Conservation (phyloP, 2,888 invertebrate species). For the Listrodromus nycthemerus region DNA sequence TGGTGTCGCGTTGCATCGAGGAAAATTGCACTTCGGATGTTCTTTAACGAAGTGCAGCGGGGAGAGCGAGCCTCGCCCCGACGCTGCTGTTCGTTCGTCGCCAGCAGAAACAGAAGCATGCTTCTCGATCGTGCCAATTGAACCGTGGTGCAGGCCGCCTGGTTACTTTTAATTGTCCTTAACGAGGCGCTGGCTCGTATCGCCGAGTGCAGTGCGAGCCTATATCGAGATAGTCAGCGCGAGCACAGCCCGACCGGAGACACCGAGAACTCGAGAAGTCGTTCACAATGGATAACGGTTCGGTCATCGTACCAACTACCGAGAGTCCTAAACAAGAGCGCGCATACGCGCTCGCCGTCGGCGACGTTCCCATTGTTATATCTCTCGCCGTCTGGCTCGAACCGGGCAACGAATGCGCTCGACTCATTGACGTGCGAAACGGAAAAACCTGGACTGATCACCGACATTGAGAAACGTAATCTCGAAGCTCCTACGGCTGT, state of each 20-base stretch:
- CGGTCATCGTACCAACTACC: constrained; percentile 54
- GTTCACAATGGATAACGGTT: constrained; percentile 76
- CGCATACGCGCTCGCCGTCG: constrained; percentile 9
- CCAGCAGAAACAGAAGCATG: not conserved
- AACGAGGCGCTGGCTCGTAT: constrained; percentile 69
- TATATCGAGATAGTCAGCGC: constrained; percentile 25
- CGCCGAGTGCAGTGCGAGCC: constrained; percentile 32
- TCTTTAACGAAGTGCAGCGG: not conserved
- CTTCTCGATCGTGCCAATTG: constrained; percentile 73
- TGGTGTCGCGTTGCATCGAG: not conserved
- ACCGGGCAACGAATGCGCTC: not conserved
- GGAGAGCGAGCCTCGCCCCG: constrained; percentile 3
- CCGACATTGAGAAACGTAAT: not conserved
- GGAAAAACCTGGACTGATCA: not conserved
- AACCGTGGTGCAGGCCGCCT: constrained; percentile 71
- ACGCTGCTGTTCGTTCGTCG: constrained; percentile 18
- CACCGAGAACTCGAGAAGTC: constrained; percentile 68
- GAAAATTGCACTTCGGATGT: not conserved
- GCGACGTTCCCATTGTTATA: constrained; percentile 52
- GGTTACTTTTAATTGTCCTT: constrained; percentile 79
- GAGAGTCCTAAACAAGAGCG: constrained; percentile 33
- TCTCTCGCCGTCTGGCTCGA: constrained; percentile 18
- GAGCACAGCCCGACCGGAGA: constrained; percentile 56
- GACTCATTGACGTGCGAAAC: constrained; percentile 10
- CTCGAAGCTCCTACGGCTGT: not conserved